Percentiles rank a stretch among this genome's conserved stretches.
Evolutionary conservation across 2,113 vertebrate species (phyloP).

Genomic region (Fukomys damarensis): DNA sequence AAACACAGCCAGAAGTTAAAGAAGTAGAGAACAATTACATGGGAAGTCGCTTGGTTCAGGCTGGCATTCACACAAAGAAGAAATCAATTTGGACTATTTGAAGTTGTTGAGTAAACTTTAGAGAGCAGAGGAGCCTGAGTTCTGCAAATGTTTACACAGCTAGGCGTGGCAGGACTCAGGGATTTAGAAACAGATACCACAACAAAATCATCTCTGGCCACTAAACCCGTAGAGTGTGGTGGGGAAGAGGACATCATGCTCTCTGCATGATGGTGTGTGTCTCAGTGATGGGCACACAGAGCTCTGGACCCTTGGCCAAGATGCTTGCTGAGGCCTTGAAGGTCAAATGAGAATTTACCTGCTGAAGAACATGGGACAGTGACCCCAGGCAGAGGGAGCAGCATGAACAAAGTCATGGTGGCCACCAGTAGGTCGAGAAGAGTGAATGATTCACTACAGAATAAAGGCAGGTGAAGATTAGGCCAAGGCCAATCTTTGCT

Average conservation of each 20-base stretch:
- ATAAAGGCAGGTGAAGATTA: neutral
- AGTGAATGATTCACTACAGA: neutral
- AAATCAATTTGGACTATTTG: constrained; percentile 8
- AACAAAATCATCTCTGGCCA: neutral
- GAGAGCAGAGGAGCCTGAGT: neutral
- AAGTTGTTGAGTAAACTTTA: constrained; percentile 24
- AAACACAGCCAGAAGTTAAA: neutral
- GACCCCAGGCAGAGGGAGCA: neutral
- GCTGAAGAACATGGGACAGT: neutral
- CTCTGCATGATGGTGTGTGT: neutral
- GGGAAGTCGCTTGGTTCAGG: neutral
- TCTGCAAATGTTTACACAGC: constrained; percentile 13
- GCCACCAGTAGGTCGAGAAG: neutral
- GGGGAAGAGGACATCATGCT: neutral
- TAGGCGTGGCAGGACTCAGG: neutral
- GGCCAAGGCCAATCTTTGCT: neutral
- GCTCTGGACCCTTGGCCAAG: neutral
- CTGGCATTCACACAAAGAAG: neutral
- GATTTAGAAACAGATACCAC: neutral
- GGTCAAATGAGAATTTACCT: neutral
- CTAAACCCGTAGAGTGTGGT: neutral
- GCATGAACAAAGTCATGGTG: neutral
- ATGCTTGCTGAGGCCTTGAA: neutral
- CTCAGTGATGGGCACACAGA: neutral
- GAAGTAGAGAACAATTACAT: neutral